Evolutionary conservation across 2,797 vertebrate species (phyloP), one percentile per base, ranked within the genome.

Genomic region (Chaetophractus vellerosus): DNA sequence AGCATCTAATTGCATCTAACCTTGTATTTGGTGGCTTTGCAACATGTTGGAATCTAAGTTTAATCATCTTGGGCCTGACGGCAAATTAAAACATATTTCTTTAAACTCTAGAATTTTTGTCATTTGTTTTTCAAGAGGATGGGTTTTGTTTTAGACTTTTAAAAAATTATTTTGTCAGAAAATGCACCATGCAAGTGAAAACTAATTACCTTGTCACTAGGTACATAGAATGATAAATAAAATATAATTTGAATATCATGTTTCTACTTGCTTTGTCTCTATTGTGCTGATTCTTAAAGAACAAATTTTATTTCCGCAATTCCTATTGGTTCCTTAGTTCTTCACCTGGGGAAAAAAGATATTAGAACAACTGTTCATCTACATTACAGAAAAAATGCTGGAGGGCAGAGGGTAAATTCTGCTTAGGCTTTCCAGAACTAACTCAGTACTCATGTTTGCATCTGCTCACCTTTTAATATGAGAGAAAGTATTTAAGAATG

Each of bases 321-420:
- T 85, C n/a, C 18, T 91, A 23, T 92, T 79, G 57, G 81, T 52
- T 61, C 4, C 83, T 61, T 88, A 41, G 5, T 90, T 81, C 41
- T 96, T 95, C 14, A 90, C 85, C 55, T 71, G 61, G 10, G 26
- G 50, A 68, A 41, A 55, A 88, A 94, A 85, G 36, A 74, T n/a
- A 91, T 78, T 36, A 87, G n/a, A 82, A 81, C 26, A 59, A 66
- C 11, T 86, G 9, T 82, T 94, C 69, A 90, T 90, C 72, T 84
- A 55, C 72, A 81, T 96, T 83, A 94, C 48, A 90, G 28, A 24
- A 85, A 95, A 95, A 52, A n/a, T 94, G 52, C 81, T 90, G 31
- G 45, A 82, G 24, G 21, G 5, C 59, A 55, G 36, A 88, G 0
- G 0, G 10, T 75, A 69, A 79, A n/a, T 66, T 96, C 59, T 94